Evolutionary conservation across 1,140 invertebrate species (phyloP), one percentile per base, ranked within the genome.

Genomic region (Leptinotarsa defecta): DNA sequence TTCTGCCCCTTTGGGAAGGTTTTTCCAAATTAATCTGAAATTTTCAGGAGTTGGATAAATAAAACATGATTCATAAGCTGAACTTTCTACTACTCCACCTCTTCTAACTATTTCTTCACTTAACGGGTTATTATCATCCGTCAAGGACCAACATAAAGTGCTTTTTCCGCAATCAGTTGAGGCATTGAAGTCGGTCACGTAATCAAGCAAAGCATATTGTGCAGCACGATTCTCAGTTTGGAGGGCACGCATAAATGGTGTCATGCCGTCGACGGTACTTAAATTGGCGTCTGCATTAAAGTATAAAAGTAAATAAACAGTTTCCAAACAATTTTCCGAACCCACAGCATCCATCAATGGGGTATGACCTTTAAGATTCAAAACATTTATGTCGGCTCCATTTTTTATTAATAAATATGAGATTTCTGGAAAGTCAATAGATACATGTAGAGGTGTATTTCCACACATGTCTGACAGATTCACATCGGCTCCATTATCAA

Each of bases 221-320:
- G 77, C 64, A 34, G 75, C 76, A 5, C 64, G 8, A 57, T 75
- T 49, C 27, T 73, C 67, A 4, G 48, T 13, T 24, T 71, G 19
- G 15, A 79, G n/a, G 15, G 78, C 67, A 67, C 68, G 77, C 76
- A 79, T 79, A 63, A 78, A 78, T n/a, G 76, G 74, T 13, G 67
- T 76, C 22, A 76, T 20, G 71, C 34, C 22, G 49, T 79, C 74
- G 19, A 49, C 68, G 48, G 71, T 57, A 19, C 24, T 19, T 22
- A 63, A 11, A 61, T 77, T 79, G 49, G 72, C 49, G 71, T 79
- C 78, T 48, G 78, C 78, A 57, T 73, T 75, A 62, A 76, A 78
- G 71, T 79, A 78, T 20, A 79, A 65, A 24, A 79, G 68, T 74
- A 78, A 74, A 71, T 76, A 76, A 48, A 79, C 71, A 63, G 43